These are phyloP conservation scores for Oscheius sp. DNA, from an alignment of 1,140 invertebrate species.

Conservation along the genomic window DNA sequence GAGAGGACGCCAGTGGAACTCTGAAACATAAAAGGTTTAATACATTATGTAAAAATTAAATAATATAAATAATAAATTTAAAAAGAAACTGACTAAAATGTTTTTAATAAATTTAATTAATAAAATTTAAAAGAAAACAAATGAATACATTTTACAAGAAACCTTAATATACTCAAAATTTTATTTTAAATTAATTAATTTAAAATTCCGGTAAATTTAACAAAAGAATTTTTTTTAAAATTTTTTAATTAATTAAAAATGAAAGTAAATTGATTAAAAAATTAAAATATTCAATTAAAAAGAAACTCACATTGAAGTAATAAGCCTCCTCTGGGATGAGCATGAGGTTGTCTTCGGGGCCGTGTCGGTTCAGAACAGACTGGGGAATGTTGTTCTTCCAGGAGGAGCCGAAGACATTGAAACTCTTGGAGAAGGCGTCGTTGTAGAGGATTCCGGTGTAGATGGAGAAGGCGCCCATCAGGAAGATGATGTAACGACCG, in stretches of 20 bases:
- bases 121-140: too few relatives aligned
- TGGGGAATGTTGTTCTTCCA: conserved; percentile 70
- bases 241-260: too few relatives aligned
- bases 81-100: neutral
- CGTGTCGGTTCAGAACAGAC: neutral
- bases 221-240: too few relatives aligned
- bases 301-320: too few relatives aligned
- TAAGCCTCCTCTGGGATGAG: conserved; percentile 39
- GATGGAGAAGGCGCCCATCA: conserved; percentile 95
- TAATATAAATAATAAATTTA: neutral
- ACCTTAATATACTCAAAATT: too few relatives aligned
- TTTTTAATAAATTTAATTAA: neutral
- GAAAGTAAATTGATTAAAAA: too few relatives aligned
- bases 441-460: conserved; percentile 98
- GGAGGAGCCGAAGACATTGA: conserved; percentile 79
- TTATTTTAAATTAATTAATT: too few relatives aligned
- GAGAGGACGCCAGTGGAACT: neutral
- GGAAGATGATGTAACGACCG: conserved; percentile 90
- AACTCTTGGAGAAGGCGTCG: conserved; percentile 73
- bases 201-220: too few relatives aligned
- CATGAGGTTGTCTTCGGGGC: conserved; percentile 23
- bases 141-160: too few relatives aligned
- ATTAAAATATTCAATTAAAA: too few relatives aligned
- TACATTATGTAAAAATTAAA: neutral
- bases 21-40: neutral